Conservation (phyloP, 2,797 vertebrate genomes). For the Dendrocincla fuliginosa region DNA sequence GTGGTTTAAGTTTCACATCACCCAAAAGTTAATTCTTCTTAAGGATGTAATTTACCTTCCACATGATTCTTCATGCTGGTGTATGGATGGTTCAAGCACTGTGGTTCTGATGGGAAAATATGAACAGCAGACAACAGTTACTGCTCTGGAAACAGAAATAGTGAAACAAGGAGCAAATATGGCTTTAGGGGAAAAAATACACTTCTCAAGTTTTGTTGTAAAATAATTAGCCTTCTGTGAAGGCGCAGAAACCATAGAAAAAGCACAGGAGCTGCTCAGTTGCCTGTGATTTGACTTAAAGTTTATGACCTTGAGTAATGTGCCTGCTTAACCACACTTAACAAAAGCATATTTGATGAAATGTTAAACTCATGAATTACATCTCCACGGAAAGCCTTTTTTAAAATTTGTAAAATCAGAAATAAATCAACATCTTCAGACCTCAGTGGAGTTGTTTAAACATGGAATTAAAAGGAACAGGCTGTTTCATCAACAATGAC, state of each 20-base stretch:
- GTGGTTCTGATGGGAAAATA: constrained; percentile 55
- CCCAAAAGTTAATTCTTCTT: neutral
- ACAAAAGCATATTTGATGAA: constrained; percentile 73
- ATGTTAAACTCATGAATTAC: constrained; percentile 52
- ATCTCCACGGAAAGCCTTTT: neutral
- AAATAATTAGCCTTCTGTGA: constrained; percentile 70
- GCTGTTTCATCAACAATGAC: neutral
- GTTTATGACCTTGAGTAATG: constrained; percentile 72
- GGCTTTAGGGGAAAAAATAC: constrained; percentile 50
- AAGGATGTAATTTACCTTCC: neutral
- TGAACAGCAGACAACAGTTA: constrained; percentile 14
- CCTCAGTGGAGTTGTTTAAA: neutral
- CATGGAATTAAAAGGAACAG: neutral
- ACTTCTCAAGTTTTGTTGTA: constrained; percentile 51
- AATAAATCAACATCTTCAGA: constrained; percentile 39
- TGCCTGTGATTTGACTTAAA: constrained; percentile 63
- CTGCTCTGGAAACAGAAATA: constrained; percentile 33
- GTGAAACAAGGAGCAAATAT: constrained; percentile 56
- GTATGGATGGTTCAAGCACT: neutral
- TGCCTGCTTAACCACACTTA: constrained; percentile 52
- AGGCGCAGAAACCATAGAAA: constrained; percentile 2
- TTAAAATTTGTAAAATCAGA: constrained; percentile 27
- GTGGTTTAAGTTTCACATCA: constrained; percentile 1
- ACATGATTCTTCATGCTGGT: neutral
- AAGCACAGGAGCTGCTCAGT: constrained; percentile 50